These are phyloP conservation scores for Caenorhabditis sp. DNA, from an alignment of 2,888 invertebrate species.

Conservation along the genomic window DNA sequence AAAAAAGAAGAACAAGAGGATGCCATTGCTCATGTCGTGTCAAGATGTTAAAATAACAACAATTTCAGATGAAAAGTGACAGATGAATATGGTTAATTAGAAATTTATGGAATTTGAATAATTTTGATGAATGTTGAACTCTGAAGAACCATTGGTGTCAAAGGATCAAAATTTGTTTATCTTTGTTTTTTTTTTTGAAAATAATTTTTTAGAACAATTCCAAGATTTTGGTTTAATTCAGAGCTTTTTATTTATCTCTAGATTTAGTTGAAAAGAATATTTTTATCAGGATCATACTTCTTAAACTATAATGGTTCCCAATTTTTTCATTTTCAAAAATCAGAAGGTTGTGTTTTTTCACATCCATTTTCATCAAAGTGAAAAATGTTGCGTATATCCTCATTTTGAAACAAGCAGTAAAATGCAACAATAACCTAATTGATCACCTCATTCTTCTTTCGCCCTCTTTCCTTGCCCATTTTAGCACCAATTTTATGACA, in stretches of 20 bases:
- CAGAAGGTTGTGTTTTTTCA: no score
- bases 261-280: no score
- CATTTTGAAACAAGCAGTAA: neutral
- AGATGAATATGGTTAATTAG: no score
- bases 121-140: no score
- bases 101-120: no score
- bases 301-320: neutral
- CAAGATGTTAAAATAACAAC: neutral
- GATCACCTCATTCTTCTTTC: slow-evolving; percentile 8
- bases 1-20: neutral
- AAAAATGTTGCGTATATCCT: neutral
- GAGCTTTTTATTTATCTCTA: no score
- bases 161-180: no score
- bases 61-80: neutral
- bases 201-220: no score
- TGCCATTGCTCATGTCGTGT: neutral
- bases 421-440: slow-evolving; percentile 28
- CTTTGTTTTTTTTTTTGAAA: no score
- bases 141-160: no score
- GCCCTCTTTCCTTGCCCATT: slow-evolving; percentile 11
- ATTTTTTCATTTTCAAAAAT: neutral
- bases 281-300: neutral
- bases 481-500: slow-evolving; percentile 43
- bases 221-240: no score
- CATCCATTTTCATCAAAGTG: slow-evolving; percentile 8